Evolutionary conservation across 2,113 vertebrate genomes (phyloP).

Genomic region (Dunckerocampus dactyliophorus): DNA sequence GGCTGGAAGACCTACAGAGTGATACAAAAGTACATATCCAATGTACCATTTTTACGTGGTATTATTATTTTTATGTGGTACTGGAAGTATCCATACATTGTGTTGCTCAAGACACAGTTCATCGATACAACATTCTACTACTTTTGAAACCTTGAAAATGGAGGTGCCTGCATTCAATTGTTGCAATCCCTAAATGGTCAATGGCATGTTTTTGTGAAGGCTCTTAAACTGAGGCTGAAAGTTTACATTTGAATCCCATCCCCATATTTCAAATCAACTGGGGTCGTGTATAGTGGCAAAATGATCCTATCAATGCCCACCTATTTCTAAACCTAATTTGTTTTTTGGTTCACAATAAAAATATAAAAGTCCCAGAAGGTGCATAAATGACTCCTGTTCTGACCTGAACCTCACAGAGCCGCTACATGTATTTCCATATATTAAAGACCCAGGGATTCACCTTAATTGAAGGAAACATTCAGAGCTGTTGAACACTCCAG

Average conservation of each 20-base stretch:
- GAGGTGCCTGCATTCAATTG: too few relatives aligned
- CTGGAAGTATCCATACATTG: too few relatives aligned
- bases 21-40: constrained; percentile 53
- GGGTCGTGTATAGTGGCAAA: neutral
- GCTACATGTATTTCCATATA: constrained; percentile 60
- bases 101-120: too few relatives aligned
- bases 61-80: too few relatives aligned
- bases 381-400: constrained; percentile 4
- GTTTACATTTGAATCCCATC: too few relatives aligned
- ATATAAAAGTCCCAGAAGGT: constrained; percentile 36
- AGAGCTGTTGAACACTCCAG: constrained; percentile 64
- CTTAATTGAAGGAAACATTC: constrained; percentile 70
- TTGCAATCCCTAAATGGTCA: too few relatives aligned
- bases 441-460: constrained; percentile 56
- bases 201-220: constrained; percentile 28
- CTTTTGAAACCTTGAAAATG: too few relatives aligned
- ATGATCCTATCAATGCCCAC: neutral
- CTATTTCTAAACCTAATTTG: constrained; percentile 24
- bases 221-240: too few relatives aligned
- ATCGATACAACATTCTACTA: too few relatives aligned
- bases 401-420: neutral
- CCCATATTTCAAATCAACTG: neutral
- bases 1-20: constrained; percentile 70
- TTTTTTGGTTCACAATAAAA: constrained; percentile 50
- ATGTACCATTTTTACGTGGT: too few relatives aligned